These are phyloP conservation scores for Premnoplex brunnescens DNA, from an alignment of 2,797 vertebrate species.

Conservation along the genomic window DNA sequence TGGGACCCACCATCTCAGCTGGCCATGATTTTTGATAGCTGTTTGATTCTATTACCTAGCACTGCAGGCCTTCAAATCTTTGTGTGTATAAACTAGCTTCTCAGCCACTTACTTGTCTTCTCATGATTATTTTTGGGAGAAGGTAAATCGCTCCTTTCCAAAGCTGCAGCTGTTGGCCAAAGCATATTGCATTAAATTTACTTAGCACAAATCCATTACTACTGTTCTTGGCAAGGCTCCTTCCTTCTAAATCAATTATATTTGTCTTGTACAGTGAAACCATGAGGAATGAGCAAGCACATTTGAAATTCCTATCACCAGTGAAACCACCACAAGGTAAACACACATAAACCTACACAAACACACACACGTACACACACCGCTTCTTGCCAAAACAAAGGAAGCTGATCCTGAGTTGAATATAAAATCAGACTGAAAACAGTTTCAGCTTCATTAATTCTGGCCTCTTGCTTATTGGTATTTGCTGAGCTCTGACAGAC, in stretches of 20 bases:
- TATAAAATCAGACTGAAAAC: not conserved
- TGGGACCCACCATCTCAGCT: not conserved
- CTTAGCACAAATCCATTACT: constrained; percentile 33
- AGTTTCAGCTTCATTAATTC: not conserved
- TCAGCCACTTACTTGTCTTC: not conserved
- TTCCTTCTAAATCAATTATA: constrained; percentile 22
- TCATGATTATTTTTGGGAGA: constrained; percentile 4
- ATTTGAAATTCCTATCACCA: constrained; percentile 14
- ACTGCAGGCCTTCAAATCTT: not conserved
- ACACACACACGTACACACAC: not conserved
- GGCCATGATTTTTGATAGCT: constrained; percentile 5
- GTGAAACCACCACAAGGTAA: constrained; percentile 28
- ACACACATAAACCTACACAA: not conserved
- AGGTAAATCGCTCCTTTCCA: not conserved
- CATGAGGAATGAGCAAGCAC: not conserved
- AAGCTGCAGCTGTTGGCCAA: constrained; percentile 34
- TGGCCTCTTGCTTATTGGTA: not conserved
- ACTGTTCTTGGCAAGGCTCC: constrained; percentile 37
- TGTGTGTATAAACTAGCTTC: not conserved
- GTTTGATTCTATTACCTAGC: not conserved
- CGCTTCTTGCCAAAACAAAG: constrained; percentile 1
- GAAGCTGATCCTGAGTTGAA: not conserved
- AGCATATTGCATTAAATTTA: constrained; percentile 30
- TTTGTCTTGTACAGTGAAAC: constrained; percentile 35
- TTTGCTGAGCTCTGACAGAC: not conserved